These are phyloP conservation scores for Drosophila lacertosa DNA, from an alignment of 1,140 invertebrate species.

Conservation along the genomic window DNA sequence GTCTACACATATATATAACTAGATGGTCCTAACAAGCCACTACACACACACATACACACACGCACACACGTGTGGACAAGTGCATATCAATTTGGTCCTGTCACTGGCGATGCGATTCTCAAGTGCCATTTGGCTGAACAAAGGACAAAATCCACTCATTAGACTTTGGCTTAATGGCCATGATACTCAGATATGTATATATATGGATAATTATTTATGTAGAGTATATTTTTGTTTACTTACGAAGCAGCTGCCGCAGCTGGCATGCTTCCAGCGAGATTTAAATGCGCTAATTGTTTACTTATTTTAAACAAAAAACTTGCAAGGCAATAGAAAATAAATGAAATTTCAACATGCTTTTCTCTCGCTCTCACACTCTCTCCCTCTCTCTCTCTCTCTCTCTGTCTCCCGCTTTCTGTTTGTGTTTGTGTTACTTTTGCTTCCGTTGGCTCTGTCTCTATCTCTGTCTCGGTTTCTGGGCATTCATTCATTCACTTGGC, in stretches of 20 bases:
- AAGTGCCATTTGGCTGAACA: slow-evolving; percentile 30
- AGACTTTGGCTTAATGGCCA: slow-evolving; percentile 1
- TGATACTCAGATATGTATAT: neutral
- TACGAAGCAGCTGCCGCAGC: slow-evolving; percentile 5
- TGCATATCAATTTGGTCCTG: slow-evolving; percentile 69
- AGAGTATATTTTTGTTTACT: neutral
- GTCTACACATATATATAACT: slow-evolving; percentile 35
- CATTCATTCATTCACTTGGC: slow-evolving; percentile 78
- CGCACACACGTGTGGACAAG: slow-evolving; percentile 34
- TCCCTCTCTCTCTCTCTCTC: slow-evolving; percentile 13
- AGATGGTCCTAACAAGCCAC: slow-evolving; percentile 40
- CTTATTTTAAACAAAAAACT: slow-evolving; percentile 65
- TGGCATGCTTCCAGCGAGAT: slow-evolving; percentile 25
- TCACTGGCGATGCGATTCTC: slow-evolving; percentile 52
- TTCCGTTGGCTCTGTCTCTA: neutral
- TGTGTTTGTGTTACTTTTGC: neutral
- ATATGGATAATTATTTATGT: slow-evolving; percentile 5
- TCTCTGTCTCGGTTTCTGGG: slow-evolving; percentile 48
- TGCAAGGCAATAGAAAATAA: slow-evolving; percentile 55
- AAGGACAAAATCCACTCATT: slow-evolving; percentile 28
- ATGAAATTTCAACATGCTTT: slow-evolving; percentile 54
- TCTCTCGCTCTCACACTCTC: neutral
- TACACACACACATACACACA: slow-evolving; percentile 25
- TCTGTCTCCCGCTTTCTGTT: neutral
- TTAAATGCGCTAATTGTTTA: slow-evolving; percentile 67